Conservation (phyloP, 2,113 vertebrate genomes). For the Hipposideros armiger region DNA sequence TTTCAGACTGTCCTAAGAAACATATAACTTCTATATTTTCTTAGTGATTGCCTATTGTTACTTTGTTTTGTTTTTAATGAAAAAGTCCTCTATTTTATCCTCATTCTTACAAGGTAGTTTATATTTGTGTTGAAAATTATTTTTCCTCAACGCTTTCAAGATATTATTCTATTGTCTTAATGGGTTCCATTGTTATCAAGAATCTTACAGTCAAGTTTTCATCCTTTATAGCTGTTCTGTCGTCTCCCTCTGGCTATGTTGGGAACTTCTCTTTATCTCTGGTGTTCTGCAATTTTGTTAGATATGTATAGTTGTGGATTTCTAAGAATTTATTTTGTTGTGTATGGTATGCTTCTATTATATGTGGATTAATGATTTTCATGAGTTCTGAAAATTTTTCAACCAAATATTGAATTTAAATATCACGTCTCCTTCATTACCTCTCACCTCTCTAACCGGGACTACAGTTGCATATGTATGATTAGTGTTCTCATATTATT, state of each 20-base stretch:
- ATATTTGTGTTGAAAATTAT: background rate
- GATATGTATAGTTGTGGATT: background rate
- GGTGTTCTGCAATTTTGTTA: background rate
- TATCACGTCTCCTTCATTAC: background rate
- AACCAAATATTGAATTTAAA: constrained; percentile 13
- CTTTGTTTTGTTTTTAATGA: background rate
- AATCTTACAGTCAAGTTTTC: background rate
- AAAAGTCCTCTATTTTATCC: background rate
- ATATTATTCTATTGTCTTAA: background rate
- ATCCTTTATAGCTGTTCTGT: background rate
- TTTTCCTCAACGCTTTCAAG: background rate
- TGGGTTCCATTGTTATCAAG: background rate
- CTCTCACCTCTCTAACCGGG: background rate
- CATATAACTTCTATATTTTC: background rate
- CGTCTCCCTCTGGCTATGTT: background rate
- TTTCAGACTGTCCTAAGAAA: background rate
- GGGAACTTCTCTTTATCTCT: background rate
- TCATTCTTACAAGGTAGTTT: constrained; percentile 4
- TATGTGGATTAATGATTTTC: background rate
- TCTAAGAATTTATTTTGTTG: background rate
- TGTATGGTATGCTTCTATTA: background rate
- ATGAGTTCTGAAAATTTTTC: background rate
- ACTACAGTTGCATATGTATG: background rate
- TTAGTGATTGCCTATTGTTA: background rate
- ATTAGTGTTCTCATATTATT: constrained; percentile 14